phyloP scores from a whole-genome alignment of 2,888 invertebrate species.

The Drosophila anceps region DNA sequence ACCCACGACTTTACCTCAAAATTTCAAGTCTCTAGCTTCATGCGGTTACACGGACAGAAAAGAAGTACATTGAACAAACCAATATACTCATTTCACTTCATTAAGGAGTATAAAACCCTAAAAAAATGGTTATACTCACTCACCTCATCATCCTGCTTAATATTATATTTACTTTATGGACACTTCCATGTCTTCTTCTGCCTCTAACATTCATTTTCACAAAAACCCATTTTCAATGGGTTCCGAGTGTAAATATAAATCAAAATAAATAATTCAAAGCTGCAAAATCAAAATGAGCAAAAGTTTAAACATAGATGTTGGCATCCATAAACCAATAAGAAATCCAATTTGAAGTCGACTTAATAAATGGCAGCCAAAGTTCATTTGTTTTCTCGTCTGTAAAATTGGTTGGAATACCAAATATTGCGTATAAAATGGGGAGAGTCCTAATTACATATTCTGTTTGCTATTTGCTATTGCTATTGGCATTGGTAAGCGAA shows the following conservation, averaged over 20 bases:
- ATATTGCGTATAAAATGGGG: slow-evolving; percentile 13
- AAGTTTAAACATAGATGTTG: background rate
- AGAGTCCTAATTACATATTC: slow-evolving; percentile 41
- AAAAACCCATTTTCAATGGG: background rate
- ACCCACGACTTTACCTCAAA: no score
- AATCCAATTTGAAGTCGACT: slow-evolving; percentile 15
- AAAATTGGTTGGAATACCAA: slow-evolving; percentile 30
- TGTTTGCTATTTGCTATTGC: slow-evolving; percentile 40
- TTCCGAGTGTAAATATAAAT: background rate
- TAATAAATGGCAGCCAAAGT: slow-evolving; percentile 30
- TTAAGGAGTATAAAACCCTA: no score
- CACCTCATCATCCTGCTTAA: no score
- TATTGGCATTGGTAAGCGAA: slow-evolving; percentile 18
- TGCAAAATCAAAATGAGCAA: slow-evolving; percentile 3
- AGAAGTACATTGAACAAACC: background rate
- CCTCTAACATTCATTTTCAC: background rate
- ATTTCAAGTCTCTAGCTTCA: no score
- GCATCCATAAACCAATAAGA: slow-evolving; percentile 2
- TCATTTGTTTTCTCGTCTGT: slow-evolving; percentile 35
- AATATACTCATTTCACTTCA: background rate
- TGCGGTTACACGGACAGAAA: background rate
- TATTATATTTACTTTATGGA: background rate
- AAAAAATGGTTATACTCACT: no score
- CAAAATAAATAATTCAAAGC: background rate
- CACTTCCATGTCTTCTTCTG: background rate